These are phyloP conservation scores for Gavialis gangeticus DNA, from an alignment of 2,113 vertebrate species.

Conservation along the genomic window DNA sequence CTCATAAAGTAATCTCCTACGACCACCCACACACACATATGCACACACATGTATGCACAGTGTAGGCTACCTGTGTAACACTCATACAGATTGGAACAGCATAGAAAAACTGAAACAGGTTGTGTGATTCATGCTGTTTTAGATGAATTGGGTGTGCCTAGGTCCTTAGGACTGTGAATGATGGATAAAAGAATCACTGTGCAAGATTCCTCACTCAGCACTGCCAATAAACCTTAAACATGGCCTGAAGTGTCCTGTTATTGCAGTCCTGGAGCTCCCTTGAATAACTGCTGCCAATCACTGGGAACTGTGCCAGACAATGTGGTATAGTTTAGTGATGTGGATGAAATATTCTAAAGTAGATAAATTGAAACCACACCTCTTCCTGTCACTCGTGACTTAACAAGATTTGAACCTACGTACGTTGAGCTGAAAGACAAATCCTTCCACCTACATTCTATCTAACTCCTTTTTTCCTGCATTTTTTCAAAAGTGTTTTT, in stretches of 20 bases:
- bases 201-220: not conserved
- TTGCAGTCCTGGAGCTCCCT: not conserved
- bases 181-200: not conserved
- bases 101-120: conserved; percentile 1
- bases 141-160: not conserved
- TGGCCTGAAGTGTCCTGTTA: not conserved
- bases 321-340: not conserved
- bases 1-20: not conserved
- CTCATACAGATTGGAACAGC: not conserved
- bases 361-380: not conserved
- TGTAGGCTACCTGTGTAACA: not conserved
- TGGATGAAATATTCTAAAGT: not conserved
- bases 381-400: not conserved
- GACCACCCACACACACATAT: not conserved
- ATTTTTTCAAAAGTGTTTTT: not conserved
- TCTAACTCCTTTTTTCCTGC: not conserved
- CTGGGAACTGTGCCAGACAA: not conserved
- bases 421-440: not conserved
- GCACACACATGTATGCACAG: not conserved
- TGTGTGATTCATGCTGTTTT: not conserved
- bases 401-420: not conserved
- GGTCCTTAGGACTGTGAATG: not conserved
- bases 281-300: not conserved
- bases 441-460: not conserved
- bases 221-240: not conserved